phyloP scores from a whole-genome alignment of 2,113 vertebrate species.

The Lota lota region DNA sequence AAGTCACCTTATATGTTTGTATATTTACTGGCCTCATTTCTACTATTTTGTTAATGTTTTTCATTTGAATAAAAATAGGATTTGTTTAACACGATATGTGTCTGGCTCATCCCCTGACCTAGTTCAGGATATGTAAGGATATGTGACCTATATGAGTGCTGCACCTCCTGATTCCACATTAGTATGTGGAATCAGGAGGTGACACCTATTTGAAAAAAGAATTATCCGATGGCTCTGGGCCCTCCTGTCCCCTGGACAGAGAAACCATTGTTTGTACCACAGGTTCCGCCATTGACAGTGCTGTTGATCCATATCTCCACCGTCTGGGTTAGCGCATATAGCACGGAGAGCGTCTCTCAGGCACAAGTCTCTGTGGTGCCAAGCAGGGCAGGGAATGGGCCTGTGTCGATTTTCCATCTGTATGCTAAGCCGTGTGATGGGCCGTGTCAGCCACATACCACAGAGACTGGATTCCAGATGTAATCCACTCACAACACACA shows the following conservation, averaged over 20 bases:
- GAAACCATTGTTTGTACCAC: slow-evolving; percentile 32
- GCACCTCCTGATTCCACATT: too few relatives aligned
- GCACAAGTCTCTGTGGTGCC: slow-evolving; percentile 21
- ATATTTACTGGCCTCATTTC: too few relatives aligned
- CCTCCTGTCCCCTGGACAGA: slow-evolving; percentile 11
- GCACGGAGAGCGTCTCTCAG: slow-evolving; percentile 30
- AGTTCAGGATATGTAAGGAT: too few relatives aligned
- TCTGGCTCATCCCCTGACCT: too few relatives aligned
- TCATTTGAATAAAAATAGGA: too few relatives aligned
- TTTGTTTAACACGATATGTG: too few relatives aligned
- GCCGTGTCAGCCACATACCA: neutral
- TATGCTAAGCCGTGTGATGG: slow-evolving; percentile 13
- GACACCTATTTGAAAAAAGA: too few relatives aligned
- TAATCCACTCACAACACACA: slow-evolving; percentile 28
- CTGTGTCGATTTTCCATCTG: slow-evolving; percentile 7
- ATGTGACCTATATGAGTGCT: too few relatives aligned
- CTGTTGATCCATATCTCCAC: slow-evolving; percentile 43
- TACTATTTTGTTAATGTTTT: too few relatives aligned
- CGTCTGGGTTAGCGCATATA: slow-evolving; percentile 35
- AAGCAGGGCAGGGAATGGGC: slow-evolving; percentile 23
- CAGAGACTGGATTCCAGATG: slow-evolving; percentile 29
- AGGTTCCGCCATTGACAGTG: slow-evolving; percentile 33
- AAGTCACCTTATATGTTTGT: too few relatives aligned
- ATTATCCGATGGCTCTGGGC: slow-evolving; percentile 45
- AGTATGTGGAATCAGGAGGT: too few relatives aligned